phyloP scores from a whole-genome alignment of 2,797 vertebrate species.

The Ctenopoma multispine region DNA sequence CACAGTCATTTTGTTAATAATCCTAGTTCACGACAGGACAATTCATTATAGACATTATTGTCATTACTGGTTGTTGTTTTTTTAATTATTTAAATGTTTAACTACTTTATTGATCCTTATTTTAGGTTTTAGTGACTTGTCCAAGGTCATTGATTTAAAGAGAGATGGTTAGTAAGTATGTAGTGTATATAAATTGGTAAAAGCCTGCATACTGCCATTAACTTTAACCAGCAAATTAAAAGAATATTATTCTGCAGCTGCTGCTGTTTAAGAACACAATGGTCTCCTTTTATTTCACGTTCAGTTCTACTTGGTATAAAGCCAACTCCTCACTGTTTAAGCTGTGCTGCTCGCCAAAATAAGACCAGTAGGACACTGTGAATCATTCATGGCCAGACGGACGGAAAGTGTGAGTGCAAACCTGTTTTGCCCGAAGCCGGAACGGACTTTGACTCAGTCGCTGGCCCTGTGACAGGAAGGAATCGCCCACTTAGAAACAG shows the following conservation, averaged over 20 bases:
- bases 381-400: slow-evolving; percentile 74
- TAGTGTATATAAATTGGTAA: too few relatives aligned
- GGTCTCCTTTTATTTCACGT: neutral
- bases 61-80: too few relatives aligned
- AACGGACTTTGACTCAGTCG: slow-evolving; percentile 61
- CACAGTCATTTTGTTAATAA: neutral
- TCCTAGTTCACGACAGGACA: neutral
- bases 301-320: slow-evolving; percentile 10
- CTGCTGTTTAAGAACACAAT: slow-evolving; percentile 7
- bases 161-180: too few relatives aligned
- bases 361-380: slow-evolving; percentile 54
- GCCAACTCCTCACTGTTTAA: slow-evolving; percentile 25
- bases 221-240: neutral
- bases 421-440: slow-evolving; percentile 44
- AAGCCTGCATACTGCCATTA: too few relatives aligned
- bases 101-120: neutral
- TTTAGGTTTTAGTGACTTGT: too few relatives aligned
- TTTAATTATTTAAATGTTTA: too few relatives aligned
- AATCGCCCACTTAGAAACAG: slow-evolving; percentile 64
- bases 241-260: slow-evolving; percentile 17
- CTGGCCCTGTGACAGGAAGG: slow-evolving; percentile 54
- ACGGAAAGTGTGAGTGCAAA: slow-evolving; percentile 77
- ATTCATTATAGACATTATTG: neutral
- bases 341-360: slow-evolving; percentile 43
- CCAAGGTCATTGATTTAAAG: too few relatives aligned